Percentiles rank a stretch among this genome's conserved stretches.
These are phyloP conservation scores for Ancistrus triradiatus DNA, from an alignment of 2,113 vertebrate species.

Conservation along the genomic window DNA sequence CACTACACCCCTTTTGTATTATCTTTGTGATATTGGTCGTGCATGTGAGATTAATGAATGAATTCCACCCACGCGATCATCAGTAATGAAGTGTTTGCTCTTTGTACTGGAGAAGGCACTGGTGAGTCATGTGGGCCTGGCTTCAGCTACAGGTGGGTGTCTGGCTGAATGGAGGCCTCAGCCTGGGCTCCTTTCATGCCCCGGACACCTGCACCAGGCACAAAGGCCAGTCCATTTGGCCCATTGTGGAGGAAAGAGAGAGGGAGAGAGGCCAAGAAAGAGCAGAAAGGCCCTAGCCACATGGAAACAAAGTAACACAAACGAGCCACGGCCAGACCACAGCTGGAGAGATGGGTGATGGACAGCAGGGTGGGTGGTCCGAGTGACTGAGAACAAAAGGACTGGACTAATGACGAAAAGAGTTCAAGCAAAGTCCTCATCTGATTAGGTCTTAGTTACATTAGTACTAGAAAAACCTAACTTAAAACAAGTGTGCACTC, in stretches of 20 bases:
- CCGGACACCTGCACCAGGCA: conserved; percentile 71
- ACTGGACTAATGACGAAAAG: conserved; percentile 11
- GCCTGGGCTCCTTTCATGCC: conserved; percentile 53
- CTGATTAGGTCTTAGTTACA: too few species aligned
- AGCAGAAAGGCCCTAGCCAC: conserved; percentile 54
- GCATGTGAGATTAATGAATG: too few species aligned
- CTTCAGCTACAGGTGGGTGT: conserved; percentile 69
- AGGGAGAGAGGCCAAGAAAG: too few species aligned
- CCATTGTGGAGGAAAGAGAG: conserved; percentile 46
- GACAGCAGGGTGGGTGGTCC: conserved; percentile 70
- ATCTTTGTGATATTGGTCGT: too few species aligned
- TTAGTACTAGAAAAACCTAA: too few species aligned
- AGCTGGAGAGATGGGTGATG: conserved; percentile 64
- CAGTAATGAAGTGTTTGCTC: too few species aligned
- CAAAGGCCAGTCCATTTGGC: conserved; percentile 59
- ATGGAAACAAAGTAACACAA: conserved; percentile 76
- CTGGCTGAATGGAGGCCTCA: conserved; percentile 56
- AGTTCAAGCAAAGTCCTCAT: too few species aligned
- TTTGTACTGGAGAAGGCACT: too few species aligned
- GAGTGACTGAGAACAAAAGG: conserved; percentile 41
- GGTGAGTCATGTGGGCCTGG: too few species aligned
- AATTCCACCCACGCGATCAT: conserved; percentile 34
- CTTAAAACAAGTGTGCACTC: too few species aligned
- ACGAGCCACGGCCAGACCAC: conserved; percentile 67
- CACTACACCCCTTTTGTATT: too few species aligned